Evolutionary conservation across 23 tunicate genomes (phyloP).

Genomic region (Oikopleura albicans): DNA sequence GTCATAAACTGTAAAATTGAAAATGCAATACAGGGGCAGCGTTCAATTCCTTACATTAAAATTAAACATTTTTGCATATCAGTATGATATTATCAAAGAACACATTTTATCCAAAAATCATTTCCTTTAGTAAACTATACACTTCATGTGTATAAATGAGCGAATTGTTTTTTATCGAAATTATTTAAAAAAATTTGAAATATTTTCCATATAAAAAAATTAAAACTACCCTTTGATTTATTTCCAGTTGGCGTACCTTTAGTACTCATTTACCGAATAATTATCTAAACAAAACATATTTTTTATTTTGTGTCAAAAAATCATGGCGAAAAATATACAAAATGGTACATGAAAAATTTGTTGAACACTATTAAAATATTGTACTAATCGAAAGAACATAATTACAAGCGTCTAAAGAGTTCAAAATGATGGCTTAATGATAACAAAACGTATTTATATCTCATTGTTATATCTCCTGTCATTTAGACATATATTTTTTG

Average conservation of each 20-base stretch:
- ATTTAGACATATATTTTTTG: too few relatives aligned
- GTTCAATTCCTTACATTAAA: background rate
- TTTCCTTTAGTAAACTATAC: too few relatives aligned
- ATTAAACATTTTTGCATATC: background rate
- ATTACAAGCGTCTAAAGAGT: too few relatives aligned
- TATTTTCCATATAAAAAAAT: too few relatives aligned
- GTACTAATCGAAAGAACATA: too few relatives aligned
- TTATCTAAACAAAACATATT: background rate
- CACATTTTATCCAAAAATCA: too few relatives aligned
- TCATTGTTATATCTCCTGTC: too few relatives aligned
- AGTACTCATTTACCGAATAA: background rate
- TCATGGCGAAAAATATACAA: background rate
- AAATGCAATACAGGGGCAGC: background rate
- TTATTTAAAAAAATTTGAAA: background rate
- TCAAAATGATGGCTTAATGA: too few relatives aligned
- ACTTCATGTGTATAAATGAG: background rate
- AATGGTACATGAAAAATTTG: background rate
- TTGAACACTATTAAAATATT: background rate
- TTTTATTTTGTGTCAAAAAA: background rate
- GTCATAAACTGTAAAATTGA: background rate
- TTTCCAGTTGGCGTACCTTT: background rate
- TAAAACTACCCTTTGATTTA: background rate
- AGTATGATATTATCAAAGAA: too few relatives aligned
- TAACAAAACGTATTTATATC: too few relatives aligned
- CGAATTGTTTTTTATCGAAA: background rate